phyloP scores from a whole-genome alignment of 1,140 invertebrate genomes.

The Brachionus sp. region DNA sequence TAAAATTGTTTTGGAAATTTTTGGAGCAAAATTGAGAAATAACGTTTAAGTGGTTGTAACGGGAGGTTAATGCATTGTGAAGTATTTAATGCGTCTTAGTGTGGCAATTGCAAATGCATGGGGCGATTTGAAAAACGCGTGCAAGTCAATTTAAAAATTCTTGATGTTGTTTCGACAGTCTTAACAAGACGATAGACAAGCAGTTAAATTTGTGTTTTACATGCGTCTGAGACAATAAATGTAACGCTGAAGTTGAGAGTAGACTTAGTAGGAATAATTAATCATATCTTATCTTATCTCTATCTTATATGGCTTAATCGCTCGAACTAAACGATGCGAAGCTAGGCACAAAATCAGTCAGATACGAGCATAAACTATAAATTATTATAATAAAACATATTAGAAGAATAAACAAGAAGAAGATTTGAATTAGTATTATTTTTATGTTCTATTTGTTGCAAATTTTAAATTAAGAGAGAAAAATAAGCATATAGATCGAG shows the following conservation, averaged over 20 bases:
- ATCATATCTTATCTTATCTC: conserved; percentile 39
- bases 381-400: conserved; percentile 37
- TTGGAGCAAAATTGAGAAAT: background rate
- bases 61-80: background rate
- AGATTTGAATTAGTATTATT: conserved; percentile 38
- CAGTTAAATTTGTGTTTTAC: background rate
- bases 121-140: background rate
- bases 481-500: background rate
- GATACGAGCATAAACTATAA: conserved; percentile 4
- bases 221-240: conserved; percentile 8
- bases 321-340: background rate
- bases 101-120: background rate
- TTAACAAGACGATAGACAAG: background rate
- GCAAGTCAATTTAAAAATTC: background rate
- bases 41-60: background rate
- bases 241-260: background rate
- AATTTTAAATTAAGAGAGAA: background rate
- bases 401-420: conserved; percentile 7
- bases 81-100: background rate
- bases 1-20: background rate
- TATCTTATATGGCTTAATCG: background rate
- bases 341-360: conserved; percentile 23
- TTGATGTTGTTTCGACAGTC: background rate
- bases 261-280: background rate
- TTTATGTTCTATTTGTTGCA: conserved; percentile 39